These are phyloP conservation scores for Actenoides hombroni DNA, from an alignment of 2,113 vertebrate genomes.

Conservation along the genomic window DNA sequence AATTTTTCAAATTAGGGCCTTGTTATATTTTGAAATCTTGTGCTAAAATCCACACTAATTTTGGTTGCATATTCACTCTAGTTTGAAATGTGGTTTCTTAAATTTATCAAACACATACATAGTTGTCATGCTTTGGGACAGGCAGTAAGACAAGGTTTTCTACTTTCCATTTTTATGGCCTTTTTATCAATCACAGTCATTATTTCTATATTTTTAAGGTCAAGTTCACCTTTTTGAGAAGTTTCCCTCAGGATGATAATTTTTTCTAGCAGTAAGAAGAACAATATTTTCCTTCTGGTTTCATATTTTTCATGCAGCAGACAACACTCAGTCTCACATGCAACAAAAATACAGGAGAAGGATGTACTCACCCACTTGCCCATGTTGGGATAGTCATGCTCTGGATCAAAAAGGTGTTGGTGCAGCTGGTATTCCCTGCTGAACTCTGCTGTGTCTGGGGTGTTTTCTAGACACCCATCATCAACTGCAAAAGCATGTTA, in stretches of 20 bases:
- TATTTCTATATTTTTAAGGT: background rate
- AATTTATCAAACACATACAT: background rate
- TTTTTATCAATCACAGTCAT: background rate
- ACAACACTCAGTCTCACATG: background rate
- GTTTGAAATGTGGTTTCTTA: background rate
- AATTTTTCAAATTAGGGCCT: background rate
- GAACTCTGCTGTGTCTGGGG: conserved; percentile 95
- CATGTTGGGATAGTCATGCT: conserved; percentile 89
- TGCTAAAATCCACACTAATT: background rate
- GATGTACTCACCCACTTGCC: conserved; percentile 90
- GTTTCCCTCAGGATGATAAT: background rate
- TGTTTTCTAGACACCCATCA: conserved; percentile 92
- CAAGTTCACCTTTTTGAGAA: background rate
- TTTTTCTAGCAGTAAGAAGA: background rate
- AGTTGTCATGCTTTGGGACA: background rate
- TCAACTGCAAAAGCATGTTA: conserved; percentile 72
- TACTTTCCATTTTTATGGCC: background rate
- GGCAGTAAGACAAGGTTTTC: background rate
- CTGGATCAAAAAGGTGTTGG: conserved; percentile 92
- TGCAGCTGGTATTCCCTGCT: conserved; percentile 95
- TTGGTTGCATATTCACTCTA: background rate
- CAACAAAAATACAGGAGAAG: background rate
- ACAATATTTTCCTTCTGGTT: background rate
- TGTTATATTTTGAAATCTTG: background rate
- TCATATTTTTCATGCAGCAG: background rate